Percentiles rank a stretch among this genome's conserved stretches.
These are phyloP conservation scores for Rhadina sibilatrix DNA, from an alignment of 2,113 vertebrate genomes.

Conservation along the genomic window DNA sequence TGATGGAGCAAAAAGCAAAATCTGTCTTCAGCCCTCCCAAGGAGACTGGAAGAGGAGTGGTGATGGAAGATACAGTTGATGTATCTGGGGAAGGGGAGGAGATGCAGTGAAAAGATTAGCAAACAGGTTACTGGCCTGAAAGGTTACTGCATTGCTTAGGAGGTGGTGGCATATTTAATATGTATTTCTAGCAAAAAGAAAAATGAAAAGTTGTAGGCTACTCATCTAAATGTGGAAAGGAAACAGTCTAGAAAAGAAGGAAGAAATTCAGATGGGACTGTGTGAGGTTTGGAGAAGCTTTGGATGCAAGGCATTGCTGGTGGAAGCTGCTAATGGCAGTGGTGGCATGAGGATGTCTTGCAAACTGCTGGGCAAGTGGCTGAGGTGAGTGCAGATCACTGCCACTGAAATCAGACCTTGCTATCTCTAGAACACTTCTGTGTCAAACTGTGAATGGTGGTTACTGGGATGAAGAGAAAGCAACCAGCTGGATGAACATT, in stretches of 20 bases:
- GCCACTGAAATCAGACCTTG: not conserved
- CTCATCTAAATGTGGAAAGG: not conserved
- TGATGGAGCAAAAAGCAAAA: not conserved
- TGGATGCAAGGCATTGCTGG: not conserved
- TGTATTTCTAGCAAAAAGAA: not conserved
- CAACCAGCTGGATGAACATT: not conserved
- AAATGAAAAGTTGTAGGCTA: not conserved
- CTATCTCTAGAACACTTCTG: not conserved
- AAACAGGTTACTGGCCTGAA: not conserved
- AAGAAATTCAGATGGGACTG: not conserved
- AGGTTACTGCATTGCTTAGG: fast-evolving
- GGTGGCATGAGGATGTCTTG: not conserved
- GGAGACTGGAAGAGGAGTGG: not conserved
- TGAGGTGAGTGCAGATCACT: not conserved
- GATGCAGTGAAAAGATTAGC: not conserved
- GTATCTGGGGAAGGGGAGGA: not conserved
- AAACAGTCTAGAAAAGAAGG: not conserved
- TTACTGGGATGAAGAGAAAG: not conserved
- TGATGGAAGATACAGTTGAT: not conserved
- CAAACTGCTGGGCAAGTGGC: not conserved
- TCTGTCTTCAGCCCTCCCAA: fast-evolving
- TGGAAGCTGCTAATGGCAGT: not conserved
- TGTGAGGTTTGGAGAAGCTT: not conserved
- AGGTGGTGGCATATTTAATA: not conserved
- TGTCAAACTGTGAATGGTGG: not conserved